phyloP scores from a whole-genome alignment of 64 coral and sea anemone genomes.

The Orbicella faveolata region DNA sequence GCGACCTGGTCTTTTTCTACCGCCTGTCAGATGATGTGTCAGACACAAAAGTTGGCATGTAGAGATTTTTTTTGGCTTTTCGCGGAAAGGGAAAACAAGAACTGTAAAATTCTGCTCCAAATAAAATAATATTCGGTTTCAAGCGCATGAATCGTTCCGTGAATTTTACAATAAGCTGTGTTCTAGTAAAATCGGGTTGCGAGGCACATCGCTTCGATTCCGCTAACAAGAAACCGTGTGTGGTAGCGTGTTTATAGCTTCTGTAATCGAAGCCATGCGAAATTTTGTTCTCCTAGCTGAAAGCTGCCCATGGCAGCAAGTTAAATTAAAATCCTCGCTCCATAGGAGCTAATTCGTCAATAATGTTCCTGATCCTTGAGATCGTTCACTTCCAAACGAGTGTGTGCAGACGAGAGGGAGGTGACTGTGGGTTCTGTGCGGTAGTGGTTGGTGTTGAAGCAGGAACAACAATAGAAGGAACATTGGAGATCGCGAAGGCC shows the following conservation, averaged over 20 bases:
- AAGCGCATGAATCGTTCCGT: slow-evolving; percentile 22
- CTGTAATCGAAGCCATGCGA: slow-evolving; percentile 19
- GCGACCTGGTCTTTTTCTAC: not conserved
- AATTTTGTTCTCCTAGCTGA: not conserved
- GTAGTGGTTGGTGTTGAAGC: slow-evolving; percentile 40
- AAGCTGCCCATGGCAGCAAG: slow-evolving; percentile 2
- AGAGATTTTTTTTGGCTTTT: not conserved
- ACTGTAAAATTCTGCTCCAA: not conserved
- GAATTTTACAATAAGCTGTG: not conserved
- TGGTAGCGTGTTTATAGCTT: not conserved
- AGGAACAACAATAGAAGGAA: slow-evolving; percentile 42
- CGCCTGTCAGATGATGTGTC: slow-evolving; percentile 1
- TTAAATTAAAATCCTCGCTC: slow-evolving; percentile 26
- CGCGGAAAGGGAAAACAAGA: not conserved
- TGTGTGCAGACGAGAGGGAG: slow-evolving; percentile 62
- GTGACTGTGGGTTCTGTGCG: slow-evolving; percentile 33
- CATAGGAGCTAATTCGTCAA: slow-evolving; percentile 32
- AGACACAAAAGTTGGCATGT: not conserved
- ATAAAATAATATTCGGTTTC: not conserved
- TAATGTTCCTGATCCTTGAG: slow-evolving; percentile 5
- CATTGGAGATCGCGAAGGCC: slow-evolving; percentile 25
- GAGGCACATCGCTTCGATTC: too few relatives aligned
- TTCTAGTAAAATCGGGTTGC: slow-evolving; percentile 7
- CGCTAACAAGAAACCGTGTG: not conserved
- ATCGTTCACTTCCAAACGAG: slow-evolving; percentile 77